Evolutionary conservation across 2,113 vertebrate genomes (phyloP), one percentile per base, ranked within the genome.

Genomic region (Platichthys flesus): DNA sequence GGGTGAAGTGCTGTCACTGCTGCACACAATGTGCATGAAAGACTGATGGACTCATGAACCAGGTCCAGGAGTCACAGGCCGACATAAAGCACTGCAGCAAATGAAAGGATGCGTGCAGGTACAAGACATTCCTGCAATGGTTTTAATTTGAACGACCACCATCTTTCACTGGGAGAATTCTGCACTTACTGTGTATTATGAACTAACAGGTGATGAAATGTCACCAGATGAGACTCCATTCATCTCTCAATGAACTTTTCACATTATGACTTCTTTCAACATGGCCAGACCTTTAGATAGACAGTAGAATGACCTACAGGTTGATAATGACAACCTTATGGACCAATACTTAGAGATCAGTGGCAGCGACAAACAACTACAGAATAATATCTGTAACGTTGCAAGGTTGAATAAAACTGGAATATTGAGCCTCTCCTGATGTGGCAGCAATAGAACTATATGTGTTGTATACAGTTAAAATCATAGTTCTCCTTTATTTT

Each of bases 21-120:
- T 72, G 52, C 56, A 63, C 76, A 80, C 81, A 86, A 77, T 78
- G 71, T 67, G 35, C 61, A 85, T 76, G 65, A 83, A 81, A 83
- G 75, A 84, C 42, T 70, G 81, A 89, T 87, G 78, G 69, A 24
- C 60, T 59, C 26, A 10, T 60, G 71, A 60, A 77, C 59, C 37
- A 78, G 23, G 31, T 80, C 71, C 40, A 65, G 62, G 78, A 75
- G 82, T 77, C 68, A 63, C 24, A 9, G 45, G 59, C 26, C 54
- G 37, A 79, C 69, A 79, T 75, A 63, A 90, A 89, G 71, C 67
- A 73, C 18, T 18, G 31, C 23, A 21, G 57, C 26, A 71, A 87
- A 74, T 82, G 60, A 85, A 78, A 78, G 47, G 21, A 59, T 28
- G 13, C 40, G 67, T 78, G 31, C 78, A 74, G 63, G 78, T 81